Evolutionary conservation across 2,797 vertebrate genomes (phyloP), one percentile per base, ranked within the genome.

Genomic region (Sebastes hubbsi): DNA sequence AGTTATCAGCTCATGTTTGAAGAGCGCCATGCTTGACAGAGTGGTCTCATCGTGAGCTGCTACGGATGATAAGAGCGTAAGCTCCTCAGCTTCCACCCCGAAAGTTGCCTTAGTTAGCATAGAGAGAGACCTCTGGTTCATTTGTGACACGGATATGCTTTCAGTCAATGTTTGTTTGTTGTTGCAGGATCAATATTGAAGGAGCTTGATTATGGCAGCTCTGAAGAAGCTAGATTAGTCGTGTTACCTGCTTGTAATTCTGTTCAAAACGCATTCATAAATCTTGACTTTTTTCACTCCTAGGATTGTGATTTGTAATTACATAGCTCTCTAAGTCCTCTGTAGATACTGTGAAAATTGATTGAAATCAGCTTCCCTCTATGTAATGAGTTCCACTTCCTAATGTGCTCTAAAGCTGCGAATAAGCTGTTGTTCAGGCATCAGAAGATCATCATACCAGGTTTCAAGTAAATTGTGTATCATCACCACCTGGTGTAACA

Each of bases 1-100:
- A 91, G 85, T 92, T 93, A 94, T 91, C 90, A 73, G 92, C 89
- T 85, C 36, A 2, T 93, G 93, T 95, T 93, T 94, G 89, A 93
- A 87, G 84, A 94, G 83, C 86, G 82, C 83, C 78, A 29, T 82
- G 87, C 64, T 56, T 83, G 89, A 91, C 89, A 82, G 86, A 90
- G 81, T 84, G 80, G 72, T 81, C 85, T 92, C 83, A 81, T 86
- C 67, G 86, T 86, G 80, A 74, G 81, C 87, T 67, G 85, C 78
- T 77, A 64, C 38, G 72, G 73, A 56, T 76, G 92, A 94, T 93
- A 89, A 91, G 86, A 73, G 66, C 4, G 34, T 71, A 27, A 82
- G 87, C 89, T 62, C 72, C 46, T 4, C 74, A 62, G 76, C 80
- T 54, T 54, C 78, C 72, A 79, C 72, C 13, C 72, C 62, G 64